These are phyloP conservation scores for Chrysolina americana DNA, from an alignment of 2,888 invertebrate genomes.

Conservation along the genomic window DNA sequence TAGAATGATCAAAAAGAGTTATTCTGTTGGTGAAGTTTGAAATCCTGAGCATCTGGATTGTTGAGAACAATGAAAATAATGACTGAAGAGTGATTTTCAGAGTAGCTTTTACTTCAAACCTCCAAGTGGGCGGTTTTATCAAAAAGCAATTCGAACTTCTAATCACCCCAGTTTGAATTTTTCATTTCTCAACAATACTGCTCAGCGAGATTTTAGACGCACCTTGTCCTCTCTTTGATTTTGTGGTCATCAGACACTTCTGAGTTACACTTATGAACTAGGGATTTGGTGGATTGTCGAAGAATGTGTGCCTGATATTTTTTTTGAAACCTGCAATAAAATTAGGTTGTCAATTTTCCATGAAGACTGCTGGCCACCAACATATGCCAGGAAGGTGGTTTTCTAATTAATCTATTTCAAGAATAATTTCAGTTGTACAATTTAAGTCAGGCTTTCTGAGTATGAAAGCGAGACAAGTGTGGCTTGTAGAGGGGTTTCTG, in stretches of 20 bases:
- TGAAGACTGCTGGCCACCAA: too few species aligned
- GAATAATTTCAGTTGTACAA: too few species aligned
- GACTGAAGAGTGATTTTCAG: neutral
- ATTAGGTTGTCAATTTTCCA: too few species aligned
- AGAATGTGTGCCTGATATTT: too few species aligned
- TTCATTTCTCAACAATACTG: neutral
- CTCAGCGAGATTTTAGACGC: neutral
- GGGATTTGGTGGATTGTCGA: neutral
- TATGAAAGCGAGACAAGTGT: too few species aligned
- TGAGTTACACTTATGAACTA: neutral
- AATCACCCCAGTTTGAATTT: neutral
- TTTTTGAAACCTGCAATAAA: too few species aligned
- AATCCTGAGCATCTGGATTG: neutral
- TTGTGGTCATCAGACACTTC: neutral
- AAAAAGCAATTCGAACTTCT: neutral
- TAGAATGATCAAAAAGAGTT: conserved; percentile 5
- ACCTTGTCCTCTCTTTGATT: neutral
- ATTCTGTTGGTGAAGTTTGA: neutral
- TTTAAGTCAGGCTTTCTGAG: too few species aligned
- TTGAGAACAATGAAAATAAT: neutral
- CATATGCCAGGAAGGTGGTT: too few species aligned
- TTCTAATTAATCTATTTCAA: too few species aligned
- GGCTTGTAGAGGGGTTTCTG: too few species aligned
- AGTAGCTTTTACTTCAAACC: neutral
- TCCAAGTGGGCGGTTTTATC: too few species aligned